Evolutionary conservation across 1,140 invertebrate species (phyloP).

Genomic region (Magallana angulata): DNA sequence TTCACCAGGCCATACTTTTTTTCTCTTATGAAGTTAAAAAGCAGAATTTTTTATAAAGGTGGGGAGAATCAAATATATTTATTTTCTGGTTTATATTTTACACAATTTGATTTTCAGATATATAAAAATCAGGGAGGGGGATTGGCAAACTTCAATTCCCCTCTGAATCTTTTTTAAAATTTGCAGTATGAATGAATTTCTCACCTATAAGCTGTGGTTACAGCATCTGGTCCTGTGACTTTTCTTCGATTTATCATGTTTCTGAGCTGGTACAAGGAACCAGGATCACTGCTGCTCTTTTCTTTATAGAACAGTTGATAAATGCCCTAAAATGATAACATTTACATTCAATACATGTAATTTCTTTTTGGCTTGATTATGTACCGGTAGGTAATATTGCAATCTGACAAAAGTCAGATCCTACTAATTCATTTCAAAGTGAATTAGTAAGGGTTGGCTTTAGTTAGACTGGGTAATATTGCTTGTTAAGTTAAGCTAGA

Average conservation of each 20-base stretch:
- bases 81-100: too few relatives aligned
- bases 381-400: too few relatives aligned
- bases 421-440: too few relatives aligned
- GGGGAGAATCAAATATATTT: not conserved
- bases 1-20: too few relatives aligned
- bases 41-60: not conserved
- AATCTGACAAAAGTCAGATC: too few relatives aligned
- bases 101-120: not conserved
- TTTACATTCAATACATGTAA: too few relatives aligned
- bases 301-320: constrained; percentile 41
- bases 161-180: not conserved
- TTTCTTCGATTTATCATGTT: constrained; percentile 36
- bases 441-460: too few relatives aligned
- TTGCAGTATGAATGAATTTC: not conserved
- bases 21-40: not conserved
- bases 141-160: too few relatives aligned
- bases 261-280: constrained; percentile 17
- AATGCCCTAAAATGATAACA: constrained; percentile 42
- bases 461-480: too few relatives aligned
- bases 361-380: too few relatives aligned
- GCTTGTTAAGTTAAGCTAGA: too few relatives aligned
- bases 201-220: constrained; percentile 2
- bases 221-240: constrained; percentile 24
- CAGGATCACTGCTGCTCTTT: not conserved
- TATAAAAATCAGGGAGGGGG: too few relatives aligned